Evolutionary conservation across 2,888 invertebrate genomes (phyloP).

Genomic region (Hirudinaria manillensis): DNA sequence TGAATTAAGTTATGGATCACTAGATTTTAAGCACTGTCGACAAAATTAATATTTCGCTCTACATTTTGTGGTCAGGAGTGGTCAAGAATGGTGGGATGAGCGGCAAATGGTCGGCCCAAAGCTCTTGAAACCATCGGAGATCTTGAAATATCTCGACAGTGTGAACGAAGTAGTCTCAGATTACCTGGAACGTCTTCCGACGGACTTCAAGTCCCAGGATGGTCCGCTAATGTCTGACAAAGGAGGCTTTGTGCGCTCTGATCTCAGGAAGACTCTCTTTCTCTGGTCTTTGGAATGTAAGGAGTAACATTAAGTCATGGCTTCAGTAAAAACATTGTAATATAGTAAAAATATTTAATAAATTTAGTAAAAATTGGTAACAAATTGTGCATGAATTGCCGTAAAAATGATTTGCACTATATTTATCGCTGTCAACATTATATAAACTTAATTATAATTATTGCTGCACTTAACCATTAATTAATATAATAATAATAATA

Average conservation of each 20-base stretch:
- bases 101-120: slow-evolving; percentile 49
- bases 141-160: slow-evolving; percentile 44
- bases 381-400: neutral
- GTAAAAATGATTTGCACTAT: no score
- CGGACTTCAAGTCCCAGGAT: neutral
- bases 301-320: slow-evolving; percentile 31
- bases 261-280: slow-evolving; percentile 49
- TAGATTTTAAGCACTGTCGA: neutral
- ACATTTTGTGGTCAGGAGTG: slow-evolving; percentile 44
- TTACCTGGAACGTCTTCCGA: slow-evolving; percentile 41
- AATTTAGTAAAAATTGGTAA: neutral
- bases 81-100: slow-evolving; percentile 52
- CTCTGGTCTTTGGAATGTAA: slow-evolving; percentile 55
- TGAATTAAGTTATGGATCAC: neutral
- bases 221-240: slow-evolving; percentile 38
- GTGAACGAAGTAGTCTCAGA: slow-evolving; percentile 50
- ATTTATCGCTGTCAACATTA: no score
- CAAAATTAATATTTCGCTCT: neutral
- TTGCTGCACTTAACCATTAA: no score
- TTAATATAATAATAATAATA: no score
- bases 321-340: no score
- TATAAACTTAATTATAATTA: no score
- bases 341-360: no score
- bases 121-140: slow-evolving; percentile 49
- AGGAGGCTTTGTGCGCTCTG: slow-evolving; percentile 43